These are phyloP conservation scores for Meiosimyza decipiens DNA, from an alignment of 2,888 invertebrate species.

Conservation along the genomic window DNA sequence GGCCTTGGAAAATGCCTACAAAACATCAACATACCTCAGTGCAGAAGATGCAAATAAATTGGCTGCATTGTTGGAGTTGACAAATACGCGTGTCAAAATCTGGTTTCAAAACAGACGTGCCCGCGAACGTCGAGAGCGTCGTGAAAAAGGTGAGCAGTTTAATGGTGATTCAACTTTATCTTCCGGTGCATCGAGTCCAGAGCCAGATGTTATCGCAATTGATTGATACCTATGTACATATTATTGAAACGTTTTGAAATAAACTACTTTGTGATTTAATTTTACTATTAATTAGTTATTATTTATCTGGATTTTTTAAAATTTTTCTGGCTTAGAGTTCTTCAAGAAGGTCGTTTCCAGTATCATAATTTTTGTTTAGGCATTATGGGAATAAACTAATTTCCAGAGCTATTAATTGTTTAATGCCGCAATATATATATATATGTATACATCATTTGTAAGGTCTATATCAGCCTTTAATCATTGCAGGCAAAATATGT, in stretches of 20 bases:
- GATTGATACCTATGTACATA: not conserved
- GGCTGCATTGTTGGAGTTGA: slow-evolving; percentile 72
- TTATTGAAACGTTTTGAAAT: not conserved
- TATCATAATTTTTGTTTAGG: too few species aligned
- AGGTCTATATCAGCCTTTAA: too few species aligned
- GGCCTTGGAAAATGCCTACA: slow-evolving; percentile 74
- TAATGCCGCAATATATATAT: too few species aligned
- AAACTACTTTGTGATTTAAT: slow-evolving; percentile 1
- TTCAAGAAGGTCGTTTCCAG: too few species aligned
- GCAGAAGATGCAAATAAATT: slow-evolving; percentile 74
- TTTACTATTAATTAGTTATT: not conserved
- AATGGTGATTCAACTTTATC: slow-evolving; percentile 62
- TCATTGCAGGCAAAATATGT: too few species aligned
- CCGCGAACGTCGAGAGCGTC: slow-evolving; percentile 77
- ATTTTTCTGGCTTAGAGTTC: too few species aligned
- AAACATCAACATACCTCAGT: slow-evolving; percentile 73
- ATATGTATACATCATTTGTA: too few species aligned
- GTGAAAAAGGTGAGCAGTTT: slow-evolving; percentile 49
- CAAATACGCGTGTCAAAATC: slow-evolving; percentile 76
- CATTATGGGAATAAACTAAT: too few species aligned
- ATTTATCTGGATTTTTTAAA: not conserved
- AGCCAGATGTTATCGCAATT: slow-evolving; percentile 51
- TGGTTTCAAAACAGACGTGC: slow-evolving; percentile 88
- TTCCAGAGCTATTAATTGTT: too few species aligned
- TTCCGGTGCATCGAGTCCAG: slow-evolving; percentile 63